Base-by-base conservation (phyloP, 2,113 vertebrate species). In the Cephalopterus ornatus region DNA sequence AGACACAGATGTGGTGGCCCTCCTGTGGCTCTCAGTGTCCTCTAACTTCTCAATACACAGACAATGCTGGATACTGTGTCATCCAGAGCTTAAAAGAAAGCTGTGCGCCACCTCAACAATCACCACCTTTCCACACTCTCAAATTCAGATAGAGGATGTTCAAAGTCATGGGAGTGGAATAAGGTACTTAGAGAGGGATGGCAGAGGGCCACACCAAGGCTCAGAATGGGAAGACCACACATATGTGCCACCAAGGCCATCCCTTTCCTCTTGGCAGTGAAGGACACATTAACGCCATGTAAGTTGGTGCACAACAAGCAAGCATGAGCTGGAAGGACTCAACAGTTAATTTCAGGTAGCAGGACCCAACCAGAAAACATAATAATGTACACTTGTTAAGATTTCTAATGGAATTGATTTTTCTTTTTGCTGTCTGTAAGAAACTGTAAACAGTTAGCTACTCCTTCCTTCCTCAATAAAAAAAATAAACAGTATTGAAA, bases 11-110 rank as follows among this genome's bases (percentile, higher is more conserved):
- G 8, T 16, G 12, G 33, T 74, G 35, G 30, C 9, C 24, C 8
- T 61, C 16, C 9, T 86, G 49, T 77, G 59, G 22, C 14, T 76
- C n/a, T 41, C 58, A 30, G 16, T 55, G 33, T 30, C 10, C 82
- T 77, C 12, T 24, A n/a, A 24, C 37, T 68, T 33, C 41, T 39
- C 16, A 19, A 52, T 30, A 49, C 24, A 56, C 0, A 2, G 35
- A 44, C 5, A 33, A 13, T 0, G 0, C n/a, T 58, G 32, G 3
- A 65, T n/a, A 39, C 14, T 1, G 3, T 23, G 20, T 5, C 5
- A 77, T 14, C 26, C 80, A 74, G n/a, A 66, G 20, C 15, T 41
- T 12, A 75, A 53, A 14, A 53, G 3, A 6, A 58, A 73, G 17
- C 11, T 58, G 28, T 30, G 52, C 9, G 47, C 16, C 15, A 62